Evolutionary conservation across 1,140 invertebrate genomes (phyloP), one percentile per base, ranked within the genome.

Genomic region (Eulimnadia texana): DNA sequence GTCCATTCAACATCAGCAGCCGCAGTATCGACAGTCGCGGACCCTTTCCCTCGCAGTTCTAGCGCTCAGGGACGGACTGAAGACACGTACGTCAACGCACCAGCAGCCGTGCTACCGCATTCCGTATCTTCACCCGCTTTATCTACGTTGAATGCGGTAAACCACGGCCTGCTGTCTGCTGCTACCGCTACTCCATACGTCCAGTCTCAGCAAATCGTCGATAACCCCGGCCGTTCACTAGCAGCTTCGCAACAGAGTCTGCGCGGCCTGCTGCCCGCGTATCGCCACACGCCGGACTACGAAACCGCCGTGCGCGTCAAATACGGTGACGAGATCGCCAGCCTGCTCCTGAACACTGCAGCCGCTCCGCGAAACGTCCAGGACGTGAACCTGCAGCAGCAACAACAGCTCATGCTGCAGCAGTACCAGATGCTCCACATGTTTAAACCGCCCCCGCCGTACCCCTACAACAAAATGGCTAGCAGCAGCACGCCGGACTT

Each of bases 261-360:
- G 64, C 77, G 81, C 65, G 84, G 86, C 6, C 77, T 92, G 63
- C 72, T 94, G 19, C 92, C 92, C 0, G 87, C 86, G 0, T 96
- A 96, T 72, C 81, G 92, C 33, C 88, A 85, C 23, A 90, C 90
- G 2, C 93, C 93, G 0, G 91, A 94, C 72, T 97, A 97, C 71
- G 90, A 95, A 69, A 91, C 90, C 0, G 91, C 93, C 3, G 80
- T 97, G 51, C 86, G 88, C 69, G 70, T 74, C 42, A 79, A 78
- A 63, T 78, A 78, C 66, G 73, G 68, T 61, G 71, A 64, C 51
- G 52, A 59, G 63, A 72, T 53, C 67, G 69, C 61, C 33, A 60
- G 49, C 16, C 22, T 54, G 9, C 51, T 61, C 19, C 28, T 61
- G 29, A 53, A 55, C 50, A 50, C 65, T 64, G n/a, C n/a, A 16